Evolutionary conservation across 2,888 invertebrate genomes (phyloP), one percentile per base, ranked within the genome.

Genomic region (Drosophila demipolita): DNA sequence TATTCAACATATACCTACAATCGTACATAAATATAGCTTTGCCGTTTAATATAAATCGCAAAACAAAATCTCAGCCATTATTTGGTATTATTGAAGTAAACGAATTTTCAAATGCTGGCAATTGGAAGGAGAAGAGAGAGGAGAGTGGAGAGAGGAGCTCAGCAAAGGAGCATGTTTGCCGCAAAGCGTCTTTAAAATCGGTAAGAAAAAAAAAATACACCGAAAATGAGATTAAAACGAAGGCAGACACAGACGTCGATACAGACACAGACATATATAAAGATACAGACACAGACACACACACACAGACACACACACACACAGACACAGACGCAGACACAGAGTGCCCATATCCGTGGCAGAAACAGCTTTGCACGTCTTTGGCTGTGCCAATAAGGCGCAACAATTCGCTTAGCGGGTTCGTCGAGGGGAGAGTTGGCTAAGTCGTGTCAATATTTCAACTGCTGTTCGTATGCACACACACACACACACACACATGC

Each of bases 41-140:
- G 49, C 33, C 49, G 54, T 62, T 65, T 65, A 55, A 62, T 55
- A 73, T 67, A 79, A 79, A 81, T 79, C 78, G 78, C 59, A 59
- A 66, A 79, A 68, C 79, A 54, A 82, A 80, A 80, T 80, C 80
- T 80, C 82, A 62, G 80, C 82, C 82, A 79, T 80, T 80, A 80
- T 75, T 80, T 80, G 79, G 80, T 68, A 80, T 80, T 80, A 80
- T 82, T 82, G 80, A 69, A 82, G 82, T 82, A 82, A 80, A 79
- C 80, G 80, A 82, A 80, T 80, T 75, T 66, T 65, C 64, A 75
- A 80, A 79, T 75, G 78, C 80, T 65, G 59, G 72, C 66, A 76
- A 75, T 75, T 70, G 67, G 74, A 59, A 57, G 33, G 23, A 26
- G 49, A 42, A 20, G 68, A 52, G 32, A 29, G 29, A 5, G 29